Evolutionary conservation across 2,888 invertebrate species (phyloP).

Genomic region (Chrysotoxum bicinctum): DNA sequence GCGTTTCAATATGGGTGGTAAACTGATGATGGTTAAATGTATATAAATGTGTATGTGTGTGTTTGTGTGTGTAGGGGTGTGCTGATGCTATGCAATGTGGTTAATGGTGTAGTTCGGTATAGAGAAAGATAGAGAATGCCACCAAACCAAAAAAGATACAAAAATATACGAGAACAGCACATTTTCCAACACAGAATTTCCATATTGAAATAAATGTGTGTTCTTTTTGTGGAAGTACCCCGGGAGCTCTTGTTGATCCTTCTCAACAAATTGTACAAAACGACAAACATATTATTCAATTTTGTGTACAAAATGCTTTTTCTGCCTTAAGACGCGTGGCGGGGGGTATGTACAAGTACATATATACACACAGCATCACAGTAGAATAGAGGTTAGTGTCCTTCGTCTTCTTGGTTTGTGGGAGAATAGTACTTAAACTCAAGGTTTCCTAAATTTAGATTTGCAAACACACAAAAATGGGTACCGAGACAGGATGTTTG

Average conservation of each 20-base stretch:
- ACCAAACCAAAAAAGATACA: not conserved
- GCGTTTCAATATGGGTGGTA: not conserved
- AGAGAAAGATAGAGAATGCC: not conserved
- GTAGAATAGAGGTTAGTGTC: not conserved
- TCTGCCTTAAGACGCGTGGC: not conserved
- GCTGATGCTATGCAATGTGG: not conserved
- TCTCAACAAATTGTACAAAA: constrained; percentile 25
- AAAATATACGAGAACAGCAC: not conserved
- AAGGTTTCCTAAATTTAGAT: no score
- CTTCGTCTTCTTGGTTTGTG: not conserved
- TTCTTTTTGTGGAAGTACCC: constrained; percentile 4
- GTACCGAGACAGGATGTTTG: no score
- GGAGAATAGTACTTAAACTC: no score
- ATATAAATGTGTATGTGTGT: not conserved
- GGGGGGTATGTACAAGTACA: not conserved
- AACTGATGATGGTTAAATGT: not conserved
- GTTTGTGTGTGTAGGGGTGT: not conserved
- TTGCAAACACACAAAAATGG: no score
- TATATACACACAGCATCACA: not conserved
- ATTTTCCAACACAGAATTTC: constrained; percentile 1
- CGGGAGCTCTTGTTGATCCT: constrained; percentile 14
- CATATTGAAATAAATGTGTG: constrained; percentile 21
- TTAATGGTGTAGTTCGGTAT: not conserved
- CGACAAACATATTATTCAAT: constrained; percentile 19
- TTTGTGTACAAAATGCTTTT: not conserved